A percentile compares a stretch with the other conserved stretches of the same genome.
Conservation (phyloP, 2,113 vertebrate species). For the Leiothrix lutea region DNA sequence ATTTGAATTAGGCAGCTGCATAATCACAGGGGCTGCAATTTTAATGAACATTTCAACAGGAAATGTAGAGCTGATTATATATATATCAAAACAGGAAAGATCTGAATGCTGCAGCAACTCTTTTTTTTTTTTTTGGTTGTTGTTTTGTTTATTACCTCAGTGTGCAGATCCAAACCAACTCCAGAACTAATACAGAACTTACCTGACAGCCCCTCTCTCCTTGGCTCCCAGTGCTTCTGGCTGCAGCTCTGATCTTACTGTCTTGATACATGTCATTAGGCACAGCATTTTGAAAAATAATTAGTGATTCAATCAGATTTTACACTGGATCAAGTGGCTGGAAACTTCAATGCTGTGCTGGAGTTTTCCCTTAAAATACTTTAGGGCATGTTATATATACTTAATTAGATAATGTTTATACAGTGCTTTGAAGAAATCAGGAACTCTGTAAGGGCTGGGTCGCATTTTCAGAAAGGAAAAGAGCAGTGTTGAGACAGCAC, state of each 20-base stretch:
- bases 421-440: slow-evolving; percentile 44
- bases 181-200: background rate
- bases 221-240: background rate
- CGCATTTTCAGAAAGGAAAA: background rate
- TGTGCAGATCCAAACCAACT: background rate
- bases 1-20: slow-evolving; percentile 71
- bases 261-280: background rate
- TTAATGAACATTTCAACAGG: slow-evolving; percentile 70
- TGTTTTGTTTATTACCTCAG: background rate
- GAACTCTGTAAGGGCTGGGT: background rate
- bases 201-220: background rate
- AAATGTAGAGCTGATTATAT: slow-evolving; percentile 64
- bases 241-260: background rate
- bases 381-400: slow-evolving; percentile 56
- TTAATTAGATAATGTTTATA: slow-evolving; percentile 65
- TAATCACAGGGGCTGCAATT: slow-evolving; percentile 69
- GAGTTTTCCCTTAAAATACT: background rate
- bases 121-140: background rate
- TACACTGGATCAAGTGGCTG: slow-evolving; percentile 38
- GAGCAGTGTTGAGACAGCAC: background rate
- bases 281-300: slow-evolving; percentile 50
- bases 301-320: slow-evolving; percentile 54
- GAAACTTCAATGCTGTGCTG: slow-evolving; percentile 21
- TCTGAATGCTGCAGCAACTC: background rate
- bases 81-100: slow-evolving; percentile 61